Evolutionary conservation across 2,888 invertebrate genomes (phyloP).

Genomic region (Resseliella maxima): DNA sequence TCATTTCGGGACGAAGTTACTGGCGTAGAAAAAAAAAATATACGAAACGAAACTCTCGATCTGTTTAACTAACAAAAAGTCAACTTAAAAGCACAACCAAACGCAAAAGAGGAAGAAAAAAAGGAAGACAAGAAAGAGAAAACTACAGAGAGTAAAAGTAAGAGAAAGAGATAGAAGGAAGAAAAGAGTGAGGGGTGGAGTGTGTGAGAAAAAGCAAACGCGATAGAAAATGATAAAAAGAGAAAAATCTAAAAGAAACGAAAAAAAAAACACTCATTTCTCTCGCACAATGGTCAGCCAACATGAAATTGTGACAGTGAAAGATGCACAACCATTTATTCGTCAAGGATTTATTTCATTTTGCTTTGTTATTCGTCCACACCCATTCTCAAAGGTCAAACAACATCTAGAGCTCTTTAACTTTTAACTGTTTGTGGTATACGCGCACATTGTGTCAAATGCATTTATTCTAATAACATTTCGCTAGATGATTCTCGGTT

Average conservation of each 20-base stretch:
- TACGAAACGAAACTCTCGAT: too few relatives aligned
- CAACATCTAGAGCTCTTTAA: not conserved
- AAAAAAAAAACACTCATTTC: not conserved
- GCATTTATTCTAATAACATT: conserved; percentile 30
- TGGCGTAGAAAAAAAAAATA: too few relatives aligned
- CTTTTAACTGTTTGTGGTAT: not conserved
- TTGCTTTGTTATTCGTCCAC: not conserved
- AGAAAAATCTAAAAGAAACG: too few relatives aligned
- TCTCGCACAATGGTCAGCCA: not conserved
- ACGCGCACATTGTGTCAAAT: not conserved
- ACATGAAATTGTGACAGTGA: not conserved
- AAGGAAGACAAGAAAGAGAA: too few relatives aligned
- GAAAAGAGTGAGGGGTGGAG: too few relatives aligned
- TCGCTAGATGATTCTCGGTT: not conserved
- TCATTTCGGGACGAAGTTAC: not conserved
- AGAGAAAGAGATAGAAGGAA: too few relatives aligned
- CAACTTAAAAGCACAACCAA: too few relatives aligned
- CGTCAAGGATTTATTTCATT: not conserved
- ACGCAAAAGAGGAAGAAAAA: too few relatives aligned
- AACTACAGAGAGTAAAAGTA: too few relatives aligned
- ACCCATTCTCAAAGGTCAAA: not conserved
- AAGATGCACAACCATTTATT: not conserved
- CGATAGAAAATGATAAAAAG: too few relatives aligned
- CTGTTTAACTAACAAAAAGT: too few relatives aligned
- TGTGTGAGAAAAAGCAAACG: too few relatives aligned